A percentile compares a stretch with the other conserved stretches of the same genome.
Conservation (phyloP, 2,113 vertebrate species). For the Siniperca chuatsi region DNA sequence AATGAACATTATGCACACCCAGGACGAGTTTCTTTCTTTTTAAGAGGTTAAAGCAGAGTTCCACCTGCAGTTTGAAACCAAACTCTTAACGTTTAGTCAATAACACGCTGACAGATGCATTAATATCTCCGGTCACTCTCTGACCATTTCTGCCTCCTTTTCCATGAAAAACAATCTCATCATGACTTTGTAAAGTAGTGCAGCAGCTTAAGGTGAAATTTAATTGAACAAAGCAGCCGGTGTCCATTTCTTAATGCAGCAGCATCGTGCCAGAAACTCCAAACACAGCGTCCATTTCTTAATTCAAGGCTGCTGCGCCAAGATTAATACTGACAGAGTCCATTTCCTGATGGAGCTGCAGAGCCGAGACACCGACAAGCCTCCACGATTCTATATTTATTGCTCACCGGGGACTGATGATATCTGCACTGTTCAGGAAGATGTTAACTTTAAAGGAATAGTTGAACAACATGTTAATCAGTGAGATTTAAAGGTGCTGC, state of each 20-base stretch:
- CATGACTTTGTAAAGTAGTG: slow-evolving; percentile 48
- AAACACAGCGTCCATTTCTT: slow-evolving; percentile 49
- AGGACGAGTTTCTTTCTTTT: background rate
- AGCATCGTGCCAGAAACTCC: slow-evolving; percentile 36
- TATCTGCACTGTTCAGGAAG: background rate
- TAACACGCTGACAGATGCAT: slow-evolving; percentile 31
- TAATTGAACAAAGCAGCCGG: slow-evolving; percentile 51
- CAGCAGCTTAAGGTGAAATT: slow-evolving; percentile 52
- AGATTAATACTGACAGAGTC: slow-evolving; percentile 21
- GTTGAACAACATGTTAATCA: no score
- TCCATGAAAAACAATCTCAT: slow-evolving; percentile 19
- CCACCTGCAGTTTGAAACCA: slow-evolving; percentile 15
- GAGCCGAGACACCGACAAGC: slow-evolving; percentile 16
- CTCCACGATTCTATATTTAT: background rate
- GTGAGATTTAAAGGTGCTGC: no score
- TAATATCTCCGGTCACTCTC: background rate
- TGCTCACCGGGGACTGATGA: no score
- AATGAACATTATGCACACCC: background rate
- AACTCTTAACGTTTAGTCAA: slow-evolving; percentile 11
- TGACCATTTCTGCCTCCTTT: slow-evolving; percentile 14
- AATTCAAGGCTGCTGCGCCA: slow-evolving; percentile 26
- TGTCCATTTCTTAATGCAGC: slow-evolving; percentile 65
- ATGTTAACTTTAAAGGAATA: no score
- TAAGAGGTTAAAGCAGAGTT: background rate
- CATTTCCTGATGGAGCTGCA: slow-evolving; percentile 63